Evolutionary conservation across 1,140 invertebrate species (phyloP).

Genomic region (Aphelinus certus): DNA sequence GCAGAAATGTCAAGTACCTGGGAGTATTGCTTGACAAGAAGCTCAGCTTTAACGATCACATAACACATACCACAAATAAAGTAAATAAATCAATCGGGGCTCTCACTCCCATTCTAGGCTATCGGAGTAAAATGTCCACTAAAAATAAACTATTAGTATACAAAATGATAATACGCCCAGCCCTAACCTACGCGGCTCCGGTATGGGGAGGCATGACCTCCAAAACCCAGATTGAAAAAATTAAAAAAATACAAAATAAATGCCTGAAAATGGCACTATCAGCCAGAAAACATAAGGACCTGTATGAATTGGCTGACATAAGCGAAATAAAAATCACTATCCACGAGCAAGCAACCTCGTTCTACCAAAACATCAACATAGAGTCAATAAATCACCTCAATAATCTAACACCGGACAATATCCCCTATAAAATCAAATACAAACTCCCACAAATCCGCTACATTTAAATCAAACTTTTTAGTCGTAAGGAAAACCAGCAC

Average conservation of each 20-base stretch:
- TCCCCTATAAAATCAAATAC: too few relatives aligned
- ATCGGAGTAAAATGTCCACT: conserved; percentile 32
- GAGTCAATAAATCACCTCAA: background rate
- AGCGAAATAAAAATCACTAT: background rate
- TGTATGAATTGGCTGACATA: background rate
- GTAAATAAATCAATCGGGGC: conserved; percentile 39
- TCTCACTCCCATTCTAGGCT: conserved; percentile 42
- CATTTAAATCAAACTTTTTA: too few relatives aligned
- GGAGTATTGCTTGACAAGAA: conserved; percentile 46
- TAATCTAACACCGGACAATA: too few relatives aligned
- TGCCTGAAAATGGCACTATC: conserved; percentile 27
- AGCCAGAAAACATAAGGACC: background rate
- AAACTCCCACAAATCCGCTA: background rate
- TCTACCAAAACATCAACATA: background rate
- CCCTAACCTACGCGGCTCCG: conserved; percentile 23
- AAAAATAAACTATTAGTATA: conserved; percentile 48
- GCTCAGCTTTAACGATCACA: conserved; percentile 42
- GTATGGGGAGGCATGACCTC: conserved; percentile 15
- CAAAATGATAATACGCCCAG: conserved; percentile 40
- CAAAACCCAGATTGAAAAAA: background rate
- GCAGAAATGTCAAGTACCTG: conserved; percentile 44
- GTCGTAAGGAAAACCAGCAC: too few relatives aligned
- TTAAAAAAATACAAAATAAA: conserved; percentile 37
- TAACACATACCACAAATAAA: conserved; percentile 37
- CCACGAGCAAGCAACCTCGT: background rate